phyloP scores from a whole-genome alignment of 23 tunicate genomes.

The Corella eumyota region DNA sequence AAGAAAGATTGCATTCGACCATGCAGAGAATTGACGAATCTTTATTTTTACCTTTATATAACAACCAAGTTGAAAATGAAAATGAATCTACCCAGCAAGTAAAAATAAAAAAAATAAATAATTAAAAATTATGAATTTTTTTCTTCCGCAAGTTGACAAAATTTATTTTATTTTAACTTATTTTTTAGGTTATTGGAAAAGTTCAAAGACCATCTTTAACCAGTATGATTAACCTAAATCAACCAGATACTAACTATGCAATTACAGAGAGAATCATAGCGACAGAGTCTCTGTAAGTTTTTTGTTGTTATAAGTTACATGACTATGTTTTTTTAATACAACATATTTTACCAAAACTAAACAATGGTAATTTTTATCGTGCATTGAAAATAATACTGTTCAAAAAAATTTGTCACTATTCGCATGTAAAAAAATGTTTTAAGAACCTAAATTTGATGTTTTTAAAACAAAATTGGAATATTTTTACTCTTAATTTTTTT shows the following conservation, averaged over 20 bases:
- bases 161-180: no score
- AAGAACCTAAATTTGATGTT: no score
- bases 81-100: no score
- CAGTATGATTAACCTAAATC: constrained; percentile 16
- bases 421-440: no score
- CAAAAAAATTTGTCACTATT: not conserved
- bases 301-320: not conserved
- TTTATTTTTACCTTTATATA: constrained; percentile 4
- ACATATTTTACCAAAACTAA: not conserved
- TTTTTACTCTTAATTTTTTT: no score
- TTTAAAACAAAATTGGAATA: no score
- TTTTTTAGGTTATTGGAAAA: not conserved
- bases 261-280: constrained; percentile 70
- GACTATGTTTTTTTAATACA: not conserved
- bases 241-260: constrained; percentile 33
- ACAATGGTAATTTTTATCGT: not conserved
- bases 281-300: constrained; percentile 50
- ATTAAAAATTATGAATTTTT: no score
- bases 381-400: not conserved
- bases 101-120: no score
- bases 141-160: no score
- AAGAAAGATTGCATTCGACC: constrained; percentile 25
- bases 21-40: constrained; percentile 25
- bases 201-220: constrained; percentile 5
- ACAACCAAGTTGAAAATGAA: no score